Percentiles rank a stretch among this genome's conserved stretches.
Conservation (phyloP, 2,888 invertebrate species). For the Mystacides longicornis region DNA sequence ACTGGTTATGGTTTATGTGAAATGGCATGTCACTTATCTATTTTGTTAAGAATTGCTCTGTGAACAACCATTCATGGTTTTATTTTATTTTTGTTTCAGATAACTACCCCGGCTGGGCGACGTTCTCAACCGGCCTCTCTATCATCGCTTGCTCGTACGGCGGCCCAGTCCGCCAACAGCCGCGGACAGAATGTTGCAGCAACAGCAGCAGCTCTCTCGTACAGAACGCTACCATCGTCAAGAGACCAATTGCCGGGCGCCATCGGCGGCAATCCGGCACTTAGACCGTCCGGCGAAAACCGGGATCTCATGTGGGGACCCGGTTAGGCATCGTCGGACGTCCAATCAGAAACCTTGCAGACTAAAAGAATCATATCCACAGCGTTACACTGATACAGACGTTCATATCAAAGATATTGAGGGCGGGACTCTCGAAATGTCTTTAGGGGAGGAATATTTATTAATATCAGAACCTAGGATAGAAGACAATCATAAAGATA, state of each 20-base stretch:
- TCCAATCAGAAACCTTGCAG: not conserved
- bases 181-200: slow-evolving; percentile 3
- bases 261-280: slow-evolving; percentile 3
- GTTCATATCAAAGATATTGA: too few species aligned
- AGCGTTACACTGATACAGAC: not conserved
- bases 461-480: not conserved
- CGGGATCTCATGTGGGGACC: slow-evolving; percentile 6
- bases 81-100: slow-evolving; percentile 11
- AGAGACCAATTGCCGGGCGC: not conserved
- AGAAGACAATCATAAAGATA: not conserved
- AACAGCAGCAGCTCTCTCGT: not conserved
- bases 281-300: slow-evolving; percentile 9
- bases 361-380: not conserved
- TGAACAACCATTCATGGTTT: too few species aligned
- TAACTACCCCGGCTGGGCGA: slow-evolving; percentile 15
- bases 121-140: slow-evolving; percentile 13
- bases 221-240: not conserved
- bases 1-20: too few species aligned
- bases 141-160: slow-evolving; percentile 2
- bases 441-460: not conserved
- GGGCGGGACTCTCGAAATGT: not conserved
- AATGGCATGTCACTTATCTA: too few species aligned
- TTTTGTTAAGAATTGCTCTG: too few species aligned
- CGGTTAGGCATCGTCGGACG: slow-evolving; percentile 7
- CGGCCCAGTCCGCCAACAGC: slow-evolving; percentile 6